Percentiles rank a stretch among this genome's conserved stretches.
phyloP scores from a whole-genome alignment of 2,888 invertebrate genomes.

The Ormyrus thymus region DNA sequence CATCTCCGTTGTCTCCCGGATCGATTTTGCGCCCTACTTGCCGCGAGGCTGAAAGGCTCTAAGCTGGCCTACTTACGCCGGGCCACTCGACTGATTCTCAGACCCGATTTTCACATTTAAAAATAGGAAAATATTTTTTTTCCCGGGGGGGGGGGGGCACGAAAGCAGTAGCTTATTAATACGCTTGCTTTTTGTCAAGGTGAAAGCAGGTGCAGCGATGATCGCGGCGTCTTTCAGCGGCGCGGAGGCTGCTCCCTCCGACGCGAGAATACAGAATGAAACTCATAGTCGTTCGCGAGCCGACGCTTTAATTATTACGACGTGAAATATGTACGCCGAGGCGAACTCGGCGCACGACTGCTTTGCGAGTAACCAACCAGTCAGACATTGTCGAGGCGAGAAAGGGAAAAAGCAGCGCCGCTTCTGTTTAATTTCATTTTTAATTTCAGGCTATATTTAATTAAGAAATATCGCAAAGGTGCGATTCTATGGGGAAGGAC shows the following conservation, averaged over 20 bases:
- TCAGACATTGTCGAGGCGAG: conserved; percentile 64
- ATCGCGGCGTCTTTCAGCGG: conserved; percentile 51
- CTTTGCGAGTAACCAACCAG: conserved; percentile 65
- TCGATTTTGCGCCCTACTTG: conserved; percentile 9
- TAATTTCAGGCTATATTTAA: conserved; percentile 69
- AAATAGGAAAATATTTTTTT: too few relatives aligned
- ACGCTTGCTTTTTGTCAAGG: conserved; percentile 23
- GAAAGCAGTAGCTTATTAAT: conserved; percentile 35
- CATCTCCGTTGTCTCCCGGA: conserved; percentile 9
- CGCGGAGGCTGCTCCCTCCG: conserved; percentile 54
- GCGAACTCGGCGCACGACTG: conserved; percentile 58
- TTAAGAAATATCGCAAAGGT: conserved; percentile 70
- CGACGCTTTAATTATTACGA: conserved; percentile 68
- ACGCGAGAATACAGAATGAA: conserved; percentile 60
- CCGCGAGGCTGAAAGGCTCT: neutral
- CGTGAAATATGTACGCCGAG: conserved; percentile 68
- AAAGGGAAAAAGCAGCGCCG: conserved; percentile 63
- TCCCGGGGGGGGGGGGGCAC: too few relatives aligned
- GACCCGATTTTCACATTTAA: too few relatives aligned
- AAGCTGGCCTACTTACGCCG: conserved; percentile 7
- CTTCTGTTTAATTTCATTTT: conserved; percentile 71
- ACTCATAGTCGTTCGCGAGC: conserved; percentile 61
- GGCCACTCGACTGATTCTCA: too few relatives aligned
- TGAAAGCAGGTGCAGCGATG: conserved; percentile 18
- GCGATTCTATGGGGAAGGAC: conserved; percentile 48